Evolutionary conservation across 2,888 invertebrate genomes (phyloP), one percentile per base, ranked within the genome.

Genomic region (Rhorus exstirpatorius): DNA sequence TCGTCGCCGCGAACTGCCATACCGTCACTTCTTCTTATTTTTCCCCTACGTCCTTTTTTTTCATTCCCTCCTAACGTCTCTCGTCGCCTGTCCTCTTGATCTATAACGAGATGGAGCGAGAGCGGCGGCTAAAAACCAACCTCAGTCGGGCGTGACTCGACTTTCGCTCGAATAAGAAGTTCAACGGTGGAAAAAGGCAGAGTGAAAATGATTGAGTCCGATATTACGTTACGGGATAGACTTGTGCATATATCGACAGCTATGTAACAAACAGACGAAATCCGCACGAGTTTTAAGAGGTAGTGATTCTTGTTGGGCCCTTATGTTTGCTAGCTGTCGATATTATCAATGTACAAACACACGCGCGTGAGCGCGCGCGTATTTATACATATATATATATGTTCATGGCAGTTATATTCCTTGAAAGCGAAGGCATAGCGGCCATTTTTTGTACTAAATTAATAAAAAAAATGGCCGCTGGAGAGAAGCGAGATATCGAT

Each of bases 81-180:
- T 51, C 35, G 70, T 51, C 53, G 63, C 55, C 58, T 67, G 67
- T 71, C 72, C 72, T n/a, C 55, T 65, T 67, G 67, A 76, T 76
- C 72, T 77, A 38, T 77, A 38, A 70, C 63, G 65, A 65, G 55
- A 70, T 51, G 17, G 44, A 78, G 49, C 38, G 65, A 63, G 61
- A 74, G 58, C 68, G 35, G 76, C 71, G 65, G 65, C 78, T 74
- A n/a, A n/a, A n/a, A n/a, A n/a, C n/a, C n/a, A 85, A 83, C 79
- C 82, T 86, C 85, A 85, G 83, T 79, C 85, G 88, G 87, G 88
- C 89, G 90, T 90, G 88, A 90, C 90, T 88, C 85, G 86, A 49
- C 70, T 75, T 77, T 81, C 74, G 46, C 85, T 75, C 84, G 82
- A 86, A 51, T 19, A 53, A 86, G 83, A 88, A 85, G 74, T 63